phyloP scores from a whole-genome alignment of 2,113 vertebrate genomes.

The Etia nguti region DNA sequence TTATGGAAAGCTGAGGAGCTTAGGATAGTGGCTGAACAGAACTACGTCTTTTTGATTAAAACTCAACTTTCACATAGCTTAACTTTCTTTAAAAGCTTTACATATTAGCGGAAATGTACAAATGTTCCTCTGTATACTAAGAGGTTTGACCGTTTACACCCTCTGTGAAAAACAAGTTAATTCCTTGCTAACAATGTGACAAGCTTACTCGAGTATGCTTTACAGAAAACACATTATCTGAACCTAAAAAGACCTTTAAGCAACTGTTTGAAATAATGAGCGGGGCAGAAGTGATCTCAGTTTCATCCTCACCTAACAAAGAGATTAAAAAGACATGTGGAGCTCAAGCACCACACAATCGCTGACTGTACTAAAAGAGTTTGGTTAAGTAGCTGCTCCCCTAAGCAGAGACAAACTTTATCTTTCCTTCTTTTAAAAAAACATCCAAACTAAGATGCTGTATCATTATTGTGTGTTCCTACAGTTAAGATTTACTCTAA shows the following conservation, averaged over 20 bases:
- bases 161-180: conserved; percentile 15
- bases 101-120: neutral
- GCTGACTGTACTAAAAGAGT: conserved; percentile 62
- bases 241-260: conserved; percentile 32
- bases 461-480: neutral
- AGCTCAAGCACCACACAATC: conserved; percentile 41
- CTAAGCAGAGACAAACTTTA: conserved; percentile 38
- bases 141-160: conserved; percentile 9
- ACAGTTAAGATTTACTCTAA: neutral
- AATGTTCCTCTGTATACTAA: neutral
- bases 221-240: conserved; percentile 37
- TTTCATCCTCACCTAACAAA: conserved; percentile 60
- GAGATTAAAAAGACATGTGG: conserved; percentile 66
- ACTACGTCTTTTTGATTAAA: neutral
- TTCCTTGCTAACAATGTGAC: conserved; percentile 30
- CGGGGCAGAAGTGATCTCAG: conserved; percentile 36
- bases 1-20: neutral
- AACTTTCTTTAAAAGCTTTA: neutral
- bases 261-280: conserved; percentile 59
- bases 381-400: conserved; percentile 43
- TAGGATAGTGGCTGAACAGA: neutral
- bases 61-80: neutral
- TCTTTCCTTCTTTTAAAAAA: conserved; percentile 8
- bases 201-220: conserved; percentile 1
- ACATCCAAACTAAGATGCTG: neutral